Conservation (phyloP, 2,888 invertebrate species). For the Anodontia alba region DNA sequence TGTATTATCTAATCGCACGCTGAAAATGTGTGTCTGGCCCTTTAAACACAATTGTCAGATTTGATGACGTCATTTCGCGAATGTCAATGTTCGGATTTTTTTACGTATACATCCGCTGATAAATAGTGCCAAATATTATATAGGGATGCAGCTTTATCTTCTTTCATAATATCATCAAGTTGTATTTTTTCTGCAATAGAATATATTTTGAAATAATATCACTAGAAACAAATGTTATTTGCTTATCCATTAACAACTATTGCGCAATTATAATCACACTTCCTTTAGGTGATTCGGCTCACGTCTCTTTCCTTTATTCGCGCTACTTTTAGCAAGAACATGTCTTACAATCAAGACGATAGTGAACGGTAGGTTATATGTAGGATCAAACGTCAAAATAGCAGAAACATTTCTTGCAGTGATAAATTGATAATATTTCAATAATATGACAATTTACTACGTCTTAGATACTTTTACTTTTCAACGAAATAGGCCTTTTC, state of each 20-base stretch:
- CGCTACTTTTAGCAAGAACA: constrained; percentile 78
- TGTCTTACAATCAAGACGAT: constrained; percentile 79
- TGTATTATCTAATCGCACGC: too few relatives aligned
- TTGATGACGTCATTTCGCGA: neutral
- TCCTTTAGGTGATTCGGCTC: constrained; percentile 57
- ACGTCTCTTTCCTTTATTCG: constrained; percentile 77
- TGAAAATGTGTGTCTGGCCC: too few relatives aligned
- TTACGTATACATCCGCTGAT: neutral
- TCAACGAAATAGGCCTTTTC: too few relatives aligned
- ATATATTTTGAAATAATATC: too few relatives aligned
- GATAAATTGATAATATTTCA: too few relatives aligned
- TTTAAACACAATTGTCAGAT: too few relatives aligned
- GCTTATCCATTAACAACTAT: neutral
- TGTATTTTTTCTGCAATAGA: too few relatives aligned
- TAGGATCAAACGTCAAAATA: constrained; percentile 19
- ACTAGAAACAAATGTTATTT: too few relatives aligned
- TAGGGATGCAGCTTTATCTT: too few relatives aligned
- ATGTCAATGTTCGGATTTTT: neutral
- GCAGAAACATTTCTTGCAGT: neutral
- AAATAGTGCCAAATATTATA: neutral
- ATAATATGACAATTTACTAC: too few relatives aligned
- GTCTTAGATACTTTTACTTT: too few relatives aligned
- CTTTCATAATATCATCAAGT: too few relatives aligned
- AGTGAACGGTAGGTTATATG: constrained; percentile 53
- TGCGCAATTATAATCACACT: constrained; percentile 24